A percentile compares a stretch with the other conserved stretches of the same genome.
phyloP scores from a whole-genome alignment of 2,797 vertebrate genomes.

The Galagoides demidoff region DNA sequence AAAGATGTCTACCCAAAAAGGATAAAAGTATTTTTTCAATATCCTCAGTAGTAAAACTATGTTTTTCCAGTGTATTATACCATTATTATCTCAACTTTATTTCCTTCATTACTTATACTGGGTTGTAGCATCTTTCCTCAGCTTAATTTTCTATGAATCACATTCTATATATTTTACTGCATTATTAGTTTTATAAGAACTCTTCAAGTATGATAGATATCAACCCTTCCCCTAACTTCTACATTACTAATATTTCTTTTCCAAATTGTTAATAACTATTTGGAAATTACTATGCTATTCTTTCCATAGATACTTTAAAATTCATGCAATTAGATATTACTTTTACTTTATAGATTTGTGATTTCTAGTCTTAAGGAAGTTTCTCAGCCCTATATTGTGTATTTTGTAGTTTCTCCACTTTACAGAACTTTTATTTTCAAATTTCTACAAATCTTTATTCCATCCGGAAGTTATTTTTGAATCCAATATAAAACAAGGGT shows the following conservation, averaged over 20 bases:
- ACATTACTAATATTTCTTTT: not conserved
- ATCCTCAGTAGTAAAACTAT: not conserved
- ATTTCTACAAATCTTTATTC: not conserved
- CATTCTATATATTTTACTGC: not conserved
- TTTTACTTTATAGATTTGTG: constrained; percentile 3
- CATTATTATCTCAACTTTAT: constrained; percentile 27
- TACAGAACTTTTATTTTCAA: not conserved
- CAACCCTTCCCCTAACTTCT: not conserved
- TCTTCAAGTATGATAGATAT: not conserved
- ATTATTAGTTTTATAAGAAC: not conserved
- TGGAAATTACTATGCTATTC: not conserved
- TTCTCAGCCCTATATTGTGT: not conserved
- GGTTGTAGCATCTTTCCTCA: not conserved
- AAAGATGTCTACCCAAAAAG: not conserved
- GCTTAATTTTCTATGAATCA: constrained; percentile 8
- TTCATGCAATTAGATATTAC: not conserved
- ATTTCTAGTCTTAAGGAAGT: not conserved
- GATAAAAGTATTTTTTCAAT: not conserved
- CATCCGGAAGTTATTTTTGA: constrained; percentile 1
- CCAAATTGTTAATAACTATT: not conserved
- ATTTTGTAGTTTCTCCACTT: not conserved
- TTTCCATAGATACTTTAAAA: not conserved
- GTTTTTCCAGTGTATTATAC: not conserved
- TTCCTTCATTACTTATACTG: not conserved
- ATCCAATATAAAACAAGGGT: not conserved